phyloP scores from a whole-genome alignment of 2,888 invertebrate genomes.

The Drosophila nr. perissopoda region DNA sequence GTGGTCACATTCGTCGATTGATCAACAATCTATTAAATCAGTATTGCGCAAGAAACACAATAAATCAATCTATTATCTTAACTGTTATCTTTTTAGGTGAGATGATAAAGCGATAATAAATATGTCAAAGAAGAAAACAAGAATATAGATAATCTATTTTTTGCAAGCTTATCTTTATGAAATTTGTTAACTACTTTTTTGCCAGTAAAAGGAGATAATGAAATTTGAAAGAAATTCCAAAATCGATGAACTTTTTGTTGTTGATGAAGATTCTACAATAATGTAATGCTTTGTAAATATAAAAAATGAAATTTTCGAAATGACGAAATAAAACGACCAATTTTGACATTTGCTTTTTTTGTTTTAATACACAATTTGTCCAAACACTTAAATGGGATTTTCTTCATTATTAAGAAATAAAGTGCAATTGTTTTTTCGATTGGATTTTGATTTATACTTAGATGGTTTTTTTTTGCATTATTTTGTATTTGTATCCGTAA shows the following conservation, averaged over 20 bases:
- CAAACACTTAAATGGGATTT: conserved; percentile 83
- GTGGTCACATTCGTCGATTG: neutral
- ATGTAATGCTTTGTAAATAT: neutral
- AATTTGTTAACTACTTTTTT: neutral
- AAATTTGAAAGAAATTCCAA: neutral
- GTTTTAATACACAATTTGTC: conserved; percentile 81
- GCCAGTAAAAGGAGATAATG: neutral
- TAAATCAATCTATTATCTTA: neutral
- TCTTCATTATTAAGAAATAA: conserved; percentile 81
- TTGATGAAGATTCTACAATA: neutral
- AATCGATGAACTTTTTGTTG: neutral
- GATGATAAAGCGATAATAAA: neutral
- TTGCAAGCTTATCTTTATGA: neutral
- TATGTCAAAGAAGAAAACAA: neutral
- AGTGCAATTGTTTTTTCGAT: conserved; percentile 79
- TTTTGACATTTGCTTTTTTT: conserved; percentile 54
- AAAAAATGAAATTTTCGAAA: neutral
- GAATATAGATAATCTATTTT: neutral
- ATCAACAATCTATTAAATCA: conserved; percentile 11
- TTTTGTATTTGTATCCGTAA: conserved; percentile 74
- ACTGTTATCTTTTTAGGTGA: neutral
- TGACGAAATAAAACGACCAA: conserved; percentile 46
- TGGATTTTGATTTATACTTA: conserved; percentile 52
- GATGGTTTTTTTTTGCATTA: conserved; percentile 55
- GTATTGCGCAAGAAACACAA: neutral